Conservation (phyloP, 2,797 vertebrate species). For the Micromesistius poutassou region DNA sequence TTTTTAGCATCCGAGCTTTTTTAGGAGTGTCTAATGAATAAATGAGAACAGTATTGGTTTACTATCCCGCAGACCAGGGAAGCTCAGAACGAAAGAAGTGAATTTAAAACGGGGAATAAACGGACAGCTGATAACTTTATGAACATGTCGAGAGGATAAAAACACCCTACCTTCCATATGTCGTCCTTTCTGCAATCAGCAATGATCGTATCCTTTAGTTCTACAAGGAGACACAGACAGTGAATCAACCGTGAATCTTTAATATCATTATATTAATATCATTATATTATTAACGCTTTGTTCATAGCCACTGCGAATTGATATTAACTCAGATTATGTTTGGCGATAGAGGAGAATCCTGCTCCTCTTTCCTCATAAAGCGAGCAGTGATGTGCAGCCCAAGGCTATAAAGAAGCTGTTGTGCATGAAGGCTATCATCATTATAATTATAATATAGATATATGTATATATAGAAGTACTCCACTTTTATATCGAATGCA, state of each 20-base stretch:
- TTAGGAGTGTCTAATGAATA: background rate
- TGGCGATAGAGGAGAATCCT: background rate
- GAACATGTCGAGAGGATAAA: too few species aligned
- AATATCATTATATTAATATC: too few species aligned
- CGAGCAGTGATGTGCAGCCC: background rate
- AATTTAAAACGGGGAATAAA: too few species aligned
- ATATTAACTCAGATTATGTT: too few species aligned
- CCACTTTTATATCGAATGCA: background rate
- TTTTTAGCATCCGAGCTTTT: background rate
- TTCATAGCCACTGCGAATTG: background rate
- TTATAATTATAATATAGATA: background rate
- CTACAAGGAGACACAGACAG: conserved; percentile 57
- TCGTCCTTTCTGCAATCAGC: conserved; percentile 86
- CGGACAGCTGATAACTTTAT: too few species aligned
- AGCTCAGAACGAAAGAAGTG: too few species aligned
- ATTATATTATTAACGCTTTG: background rate
- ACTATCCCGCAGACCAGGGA: too few species aligned
- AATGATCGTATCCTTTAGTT: conserved; percentile 83
- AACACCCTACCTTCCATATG: conserved; percentile 89
- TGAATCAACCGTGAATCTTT: background rate
- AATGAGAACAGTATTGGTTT: too few species aligned
- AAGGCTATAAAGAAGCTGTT: background rate
- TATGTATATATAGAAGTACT: background rate
- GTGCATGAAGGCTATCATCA: background rate
- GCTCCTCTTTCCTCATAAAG: background rate